Percentiles rank a stretch among this genome's conserved stretches.
These are phyloP conservation scores for Exephanes ischioxanthus DNA, from an alignment of 2,888 invertebrate species.

Conservation along the genomic window DNA sequence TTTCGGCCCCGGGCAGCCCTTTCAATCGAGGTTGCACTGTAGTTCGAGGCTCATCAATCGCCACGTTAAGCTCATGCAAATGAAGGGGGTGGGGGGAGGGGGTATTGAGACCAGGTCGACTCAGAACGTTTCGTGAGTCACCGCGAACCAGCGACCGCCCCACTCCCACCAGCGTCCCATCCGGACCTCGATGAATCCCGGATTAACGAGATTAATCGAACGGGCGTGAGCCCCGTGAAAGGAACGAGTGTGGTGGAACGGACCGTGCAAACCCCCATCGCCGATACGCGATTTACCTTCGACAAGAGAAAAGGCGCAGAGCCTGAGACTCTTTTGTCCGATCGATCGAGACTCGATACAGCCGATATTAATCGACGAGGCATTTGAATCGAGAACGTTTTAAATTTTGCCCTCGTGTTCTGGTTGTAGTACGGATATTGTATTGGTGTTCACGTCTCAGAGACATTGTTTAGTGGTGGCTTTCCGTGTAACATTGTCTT, in stretches of 20 bases:
- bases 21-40: conserved; percentile 7
- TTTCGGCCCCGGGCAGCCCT: neutral
- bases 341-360: neutral
- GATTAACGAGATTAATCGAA: conserved; percentile 67
- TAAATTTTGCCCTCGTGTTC: neutral
- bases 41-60: conserved; percentile 59
- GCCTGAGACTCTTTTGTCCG: neutral
- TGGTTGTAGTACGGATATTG: neutral
- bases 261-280: neutral
- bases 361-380: neutral
- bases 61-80: conserved; percentile 67
- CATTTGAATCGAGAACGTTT: neutral
- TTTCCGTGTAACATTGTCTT: no score
- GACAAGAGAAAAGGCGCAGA: neutral
- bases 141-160: conserved; percentile 14
- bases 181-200: conserved; percentile 62
- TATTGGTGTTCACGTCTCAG: no score
- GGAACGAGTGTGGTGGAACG: conserved; percentile 21
- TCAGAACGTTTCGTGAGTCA: conserved; percentile 43
- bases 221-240: conserved; percentile 14
- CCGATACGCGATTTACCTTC: neutral
- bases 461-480: no score
- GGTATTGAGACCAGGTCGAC: neutral
- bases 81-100: neutral
- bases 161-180: neutral